Base-by-base conservation (phyloP, 2,113 vertebrate species). In the Agelaius phoeniceus region DNA sequence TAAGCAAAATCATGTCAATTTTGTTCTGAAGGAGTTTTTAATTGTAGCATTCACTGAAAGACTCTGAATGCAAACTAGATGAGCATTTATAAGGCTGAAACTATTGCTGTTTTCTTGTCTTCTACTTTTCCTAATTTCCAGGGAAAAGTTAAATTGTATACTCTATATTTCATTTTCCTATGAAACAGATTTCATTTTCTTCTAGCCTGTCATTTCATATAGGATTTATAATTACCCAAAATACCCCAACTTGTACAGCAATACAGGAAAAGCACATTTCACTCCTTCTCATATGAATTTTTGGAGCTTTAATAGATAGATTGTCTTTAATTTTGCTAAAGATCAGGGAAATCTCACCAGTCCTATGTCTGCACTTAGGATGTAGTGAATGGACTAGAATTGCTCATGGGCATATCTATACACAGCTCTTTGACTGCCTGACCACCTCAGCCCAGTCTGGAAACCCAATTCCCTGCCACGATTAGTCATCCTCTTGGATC, bases 401-500 rank as follows among this genome's bases (percentile, higher is more conserved):
- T 84, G 66, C 48, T 72, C 35, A 24, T 4, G 28, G 62, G 22
- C 33, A 43, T 49, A 43, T n/a, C 51, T 2, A 1, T 27, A 12
- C 28, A 55, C 74, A 75, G 73, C 43, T 78, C 1, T 78, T 74
- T 84, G 72, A 46, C 76, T 4, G 2, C 71, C 65, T 26, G 58
- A 68, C 59, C 90, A 58, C 52, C 86, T 81, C 77, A 92, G 35
- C 31, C 59, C 83, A 57, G 69, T 26, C 86, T 87, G 81, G 44
- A 94, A 94, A 66, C 37, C 61, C 90, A 81, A 33, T 41, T 59
- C 77, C 37, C 35, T 65, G 31, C 80, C 51, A 87, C 0, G 0
- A 77, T 93, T 92, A 88, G 63, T 88, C 90, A 96, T 43, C 63
- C 72, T 5, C 39, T 90, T 66, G 79, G 41, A 86, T 90, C 71